Evolutionary conservation across 2,888 invertebrate genomes (phyloP).

Genomic region (Athalia cordata): DNA sequence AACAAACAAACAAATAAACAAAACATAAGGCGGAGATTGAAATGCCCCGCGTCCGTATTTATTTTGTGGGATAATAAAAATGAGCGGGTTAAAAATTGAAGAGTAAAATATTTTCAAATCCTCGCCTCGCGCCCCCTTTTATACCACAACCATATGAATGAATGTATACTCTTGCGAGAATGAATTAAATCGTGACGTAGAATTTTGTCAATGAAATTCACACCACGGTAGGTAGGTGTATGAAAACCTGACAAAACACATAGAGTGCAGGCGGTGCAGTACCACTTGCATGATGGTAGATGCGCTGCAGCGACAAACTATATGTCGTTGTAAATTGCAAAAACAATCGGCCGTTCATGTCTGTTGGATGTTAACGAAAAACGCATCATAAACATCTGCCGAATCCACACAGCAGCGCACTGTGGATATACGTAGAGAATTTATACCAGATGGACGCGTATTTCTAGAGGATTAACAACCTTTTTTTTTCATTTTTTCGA

Average conservation of each 20-base stretch:
- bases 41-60: too few species aligned
- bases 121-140: background rate
- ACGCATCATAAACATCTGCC: conserved; percentile 60
- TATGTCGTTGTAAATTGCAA: conserved; percentile 12
- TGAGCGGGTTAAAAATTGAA: background rate
- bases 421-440: background rate
- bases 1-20: too few species aligned
- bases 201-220: conserved; percentile 32
- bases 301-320: background rate
- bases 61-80: background rate
- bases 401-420: conserved; percentile 31
- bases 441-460: conserved; percentile 24
- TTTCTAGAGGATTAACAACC: conserved; percentile 14
- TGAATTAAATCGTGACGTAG: background rate
- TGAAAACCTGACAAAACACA: background rate
- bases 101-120: background rate
- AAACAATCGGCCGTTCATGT: conserved; percentile 54
- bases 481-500: conserved; percentile 18
- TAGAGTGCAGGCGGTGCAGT: background rate
- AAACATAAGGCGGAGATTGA: too few species aligned
- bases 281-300: background rate
- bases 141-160: background rate
- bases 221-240: background rate
- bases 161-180: too few species aligned
- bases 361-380: conserved; percentile 59